A percentile compares a stretch with the other conserved stretches of the same genome.
phyloP scores from a whole-genome alignment of 2,888 invertebrate species.

The Latrodectus elegans region DNA sequence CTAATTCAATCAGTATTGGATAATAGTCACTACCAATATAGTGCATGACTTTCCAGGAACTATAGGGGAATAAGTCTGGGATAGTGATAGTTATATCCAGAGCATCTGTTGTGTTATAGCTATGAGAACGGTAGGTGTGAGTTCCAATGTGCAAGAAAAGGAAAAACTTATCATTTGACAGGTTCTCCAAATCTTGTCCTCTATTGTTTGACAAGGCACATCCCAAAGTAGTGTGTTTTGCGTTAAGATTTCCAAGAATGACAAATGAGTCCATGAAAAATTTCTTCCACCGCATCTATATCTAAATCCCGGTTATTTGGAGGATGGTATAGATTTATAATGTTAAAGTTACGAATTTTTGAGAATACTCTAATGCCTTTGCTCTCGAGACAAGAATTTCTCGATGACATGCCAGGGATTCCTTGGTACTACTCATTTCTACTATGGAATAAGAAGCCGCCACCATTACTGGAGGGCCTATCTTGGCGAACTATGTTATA shows the following conservation, averaged over 20 bases:
- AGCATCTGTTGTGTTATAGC: conserved; percentile 16
- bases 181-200: too few relatives aligned
- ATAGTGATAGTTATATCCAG: background rate
- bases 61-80: conserved; percentile 6
- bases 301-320: background rate
- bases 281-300: too few relatives aligned
- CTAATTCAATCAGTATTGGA: conserved; percentile 10
- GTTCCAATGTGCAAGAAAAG: conserved; percentile 13
- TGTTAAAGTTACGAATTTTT: conserved; percentile 15
- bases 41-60: too few relatives aligned
- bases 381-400: too few relatives aligned
- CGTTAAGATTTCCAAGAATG: conserved; percentile 6
- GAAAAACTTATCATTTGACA: conserved; percentile 10
- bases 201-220: background rate
- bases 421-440: conserved; percentile 11
- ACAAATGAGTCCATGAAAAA: background rate
- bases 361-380: background rate
- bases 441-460: background rate
- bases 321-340: too few relatives aligned
- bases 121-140: conserved; percentile 17
- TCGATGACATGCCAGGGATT: background rate
- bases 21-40: conserved; percentile 18
- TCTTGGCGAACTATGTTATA: conserved; percentile 4
- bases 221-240: conserved; percentile 12
- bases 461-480: too few relatives aligned